These are phyloP conservation scores for Ferdinandea cuprea DNA, from an alignment of 2,888 invertebrate genomes.

Conservation along the genomic window DNA sequence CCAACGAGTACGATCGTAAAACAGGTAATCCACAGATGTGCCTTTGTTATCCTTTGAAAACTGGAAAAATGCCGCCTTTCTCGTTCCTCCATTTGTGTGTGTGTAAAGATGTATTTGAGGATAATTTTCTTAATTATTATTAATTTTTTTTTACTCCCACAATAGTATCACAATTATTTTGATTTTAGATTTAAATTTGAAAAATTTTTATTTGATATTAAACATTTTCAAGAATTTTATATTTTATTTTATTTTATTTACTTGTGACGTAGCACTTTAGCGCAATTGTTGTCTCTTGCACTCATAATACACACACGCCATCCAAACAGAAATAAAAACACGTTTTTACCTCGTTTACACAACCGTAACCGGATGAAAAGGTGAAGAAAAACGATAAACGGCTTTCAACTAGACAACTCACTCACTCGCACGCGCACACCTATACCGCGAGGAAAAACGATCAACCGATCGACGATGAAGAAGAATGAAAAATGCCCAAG, in stretches of 20 bases:
- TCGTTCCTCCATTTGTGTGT: conserved; percentile 65
- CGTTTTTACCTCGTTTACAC: conserved; percentile 56
- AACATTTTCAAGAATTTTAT: conserved; percentile 26
- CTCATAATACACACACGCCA: not conserved
- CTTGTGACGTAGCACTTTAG: conserved; percentile 58
- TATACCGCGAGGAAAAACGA: conserved; percentile 34
- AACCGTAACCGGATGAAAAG: conserved; percentile 18
- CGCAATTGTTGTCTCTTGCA: conserved; percentile 51
- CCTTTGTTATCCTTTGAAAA: conserved; percentile 73
- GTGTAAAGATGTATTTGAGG: conserved; percentile 20
- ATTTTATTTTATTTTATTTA: conserved; percentile 37
- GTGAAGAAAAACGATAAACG: conserved; percentile 40
- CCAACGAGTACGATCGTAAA: conserved; percentile 66
- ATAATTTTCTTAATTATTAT: conserved; percentile 6
- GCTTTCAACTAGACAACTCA: conserved; percentile 43
- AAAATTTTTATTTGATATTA: not conserved
- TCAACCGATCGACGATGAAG: conserved; percentile 1
- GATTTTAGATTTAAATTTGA: conserved; percentile 5
- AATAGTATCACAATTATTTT: conserved; percentile 3
- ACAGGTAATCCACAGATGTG: conserved; percentile 72
- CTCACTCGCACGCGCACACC: conserved; percentile 64
- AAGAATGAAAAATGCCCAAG: conserved; percentile 29
- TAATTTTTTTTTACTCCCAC: not conserved
- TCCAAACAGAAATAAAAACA: conserved; percentile 37
- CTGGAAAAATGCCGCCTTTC: conserved; percentile 69